Conservation (phyloP, 2,113 vertebrate genomes). For the Petaurus breviceps region DNA sequence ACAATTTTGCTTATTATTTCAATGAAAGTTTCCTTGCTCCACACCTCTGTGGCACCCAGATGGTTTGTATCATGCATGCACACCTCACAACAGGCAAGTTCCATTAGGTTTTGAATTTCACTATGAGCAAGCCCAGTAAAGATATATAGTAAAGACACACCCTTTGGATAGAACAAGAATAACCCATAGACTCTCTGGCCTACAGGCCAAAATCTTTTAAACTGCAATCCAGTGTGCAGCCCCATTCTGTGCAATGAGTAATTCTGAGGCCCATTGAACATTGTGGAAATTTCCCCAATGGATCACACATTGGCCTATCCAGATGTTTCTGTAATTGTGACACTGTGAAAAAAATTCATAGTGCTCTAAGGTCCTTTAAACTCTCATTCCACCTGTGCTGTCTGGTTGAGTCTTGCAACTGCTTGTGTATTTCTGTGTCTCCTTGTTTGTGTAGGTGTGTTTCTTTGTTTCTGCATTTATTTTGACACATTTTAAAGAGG, state of each 20-base stretch:
- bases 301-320: slow-evolving; percentile 81
- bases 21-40: slow-evolving; percentile 13
- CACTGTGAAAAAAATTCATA: slow-evolving; percentile 79
- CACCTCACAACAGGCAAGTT: slow-evolving; percentile 36
- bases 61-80: slow-evolving; percentile 7
- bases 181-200: slow-evolving; percentile 24
- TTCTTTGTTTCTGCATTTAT: slow-evolving; percentile 87
- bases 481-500: slow-evolving; percentile 83
- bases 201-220: slow-evolving; percentile 13
- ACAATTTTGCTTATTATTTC: slow-evolving; percentile 23
- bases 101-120: slow-evolving; percentile 37
- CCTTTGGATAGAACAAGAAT: slow-evolving; percentile 10
- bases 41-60: slow-evolving; percentile 34
- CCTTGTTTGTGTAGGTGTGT: slow-evolving; percentile 87
- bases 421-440: slow-evolving; percentile 71
- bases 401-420: slow-evolving; percentile 75
- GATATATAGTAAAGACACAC: slow-evolving; percentile 31
- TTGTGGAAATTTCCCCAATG: slow-evolving; percentile 77
- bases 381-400: slow-evolving; percentile 81
- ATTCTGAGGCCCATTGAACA: slow-evolving; percentile 68
- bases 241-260: slow-evolving; percentile 29
- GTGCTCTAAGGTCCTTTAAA: slow-evolving; percentile 80
- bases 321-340: slow-evolving; percentile 85
- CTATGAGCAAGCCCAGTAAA: slow-evolving; percentile 19
- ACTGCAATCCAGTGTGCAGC: neutral